Percentiles rank a stretch among this genome's conserved stretches.
These are phyloP conservation scores for Dendrolimus pini DNA, from an alignment of 2,888 invertebrate species.

Conservation along the genomic window DNA sequence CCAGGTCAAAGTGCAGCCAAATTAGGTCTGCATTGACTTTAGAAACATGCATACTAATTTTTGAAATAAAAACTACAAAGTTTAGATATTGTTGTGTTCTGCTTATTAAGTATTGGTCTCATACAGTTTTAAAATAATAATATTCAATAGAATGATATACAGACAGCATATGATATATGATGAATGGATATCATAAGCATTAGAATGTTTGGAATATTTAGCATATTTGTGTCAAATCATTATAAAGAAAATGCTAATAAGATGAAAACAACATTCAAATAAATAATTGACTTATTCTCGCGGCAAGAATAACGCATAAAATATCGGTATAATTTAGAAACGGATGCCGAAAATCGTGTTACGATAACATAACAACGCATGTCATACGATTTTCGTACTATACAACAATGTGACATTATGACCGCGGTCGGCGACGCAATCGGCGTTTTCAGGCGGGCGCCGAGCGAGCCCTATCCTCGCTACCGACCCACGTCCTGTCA, in stretches of 20 bases:
- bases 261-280: constrained; percentile 17
- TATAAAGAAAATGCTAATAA: constrained; percentile 18
- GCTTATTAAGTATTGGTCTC: no score
- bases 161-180: no score
- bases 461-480: constrained; percentile 37
- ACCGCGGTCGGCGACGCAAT: constrained; percentile 18
- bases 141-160: no score
- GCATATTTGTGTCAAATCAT: constrained; percentile 9
- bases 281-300: constrained; percentile 3
- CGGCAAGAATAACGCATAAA: no score
- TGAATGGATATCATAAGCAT: not conserved
- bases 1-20: no score
- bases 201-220: constrained; percentile 12
- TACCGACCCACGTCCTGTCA: constrained; percentile 48
- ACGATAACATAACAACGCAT: constrained; percentile 42
- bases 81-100: no score
- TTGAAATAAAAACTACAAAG: no score
- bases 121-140: no score
- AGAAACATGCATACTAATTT: no score
- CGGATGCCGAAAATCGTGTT: not conserved
- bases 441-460: constrained; percentile 29
- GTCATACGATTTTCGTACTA: constrained; percentile 56
- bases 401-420: constrained; percentile 21
- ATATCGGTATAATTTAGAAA: no score
- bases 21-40: no score